A percentile compares a stretch with the other conserved stretches of the same genome.
phyloP scores from a whole-genome alignment of 2,113 vertebrate species.

The Panurus biarmicus region DNA sequence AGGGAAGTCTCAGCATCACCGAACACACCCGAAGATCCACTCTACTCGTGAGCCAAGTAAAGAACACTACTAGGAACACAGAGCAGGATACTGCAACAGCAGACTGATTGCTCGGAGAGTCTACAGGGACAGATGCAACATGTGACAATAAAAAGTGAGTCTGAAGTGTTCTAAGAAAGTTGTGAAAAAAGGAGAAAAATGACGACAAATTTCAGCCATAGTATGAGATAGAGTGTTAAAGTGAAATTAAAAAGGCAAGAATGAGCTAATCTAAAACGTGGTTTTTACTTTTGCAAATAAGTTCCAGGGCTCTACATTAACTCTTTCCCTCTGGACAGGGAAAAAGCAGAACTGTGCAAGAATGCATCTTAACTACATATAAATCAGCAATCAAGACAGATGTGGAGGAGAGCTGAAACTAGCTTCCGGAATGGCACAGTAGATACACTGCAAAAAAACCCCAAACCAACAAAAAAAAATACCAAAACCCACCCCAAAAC shows the following conservation, averaged over 20 bases:
- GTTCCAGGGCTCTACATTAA: constrained; percentile 78
- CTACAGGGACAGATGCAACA: constrained; percentile 77
- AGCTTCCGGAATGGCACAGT: constrained; percentile 69
- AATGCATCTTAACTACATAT: constrained; percentile 71
- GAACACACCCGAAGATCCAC: constrained; percentile 39
- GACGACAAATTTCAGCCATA: constrained; percentile 76
- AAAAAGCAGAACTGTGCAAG: constrained; percentile 76
- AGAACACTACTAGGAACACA: constrained; percentile 71
- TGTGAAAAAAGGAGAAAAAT: constrained; percentile 76
- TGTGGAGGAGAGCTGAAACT: constrained; percentile 76
- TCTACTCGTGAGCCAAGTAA: constrained; percentile 62
- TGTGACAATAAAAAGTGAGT: constrained; percentile 77
- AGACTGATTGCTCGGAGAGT: constrained; percentile 62
- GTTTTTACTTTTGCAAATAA: constrained; percentile 65
- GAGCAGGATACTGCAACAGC: constrained; percentile 64
- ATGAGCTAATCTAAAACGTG: constrained; percentile 74
- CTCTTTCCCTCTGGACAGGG: constrained; percentile 72
- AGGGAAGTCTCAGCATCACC: constrained; percentile 47
- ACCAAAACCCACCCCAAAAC: constrained; percentile 59
- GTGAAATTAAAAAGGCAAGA: constrained; percentile 80
- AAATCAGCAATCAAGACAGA: constrained; percentile 80
- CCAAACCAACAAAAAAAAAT: constrained; percentile 7
- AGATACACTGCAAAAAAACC: constrained; percentile 60
- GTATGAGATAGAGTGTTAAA: constrained; percentile 76
- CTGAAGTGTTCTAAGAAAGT: constrained; percentile 76